These are phyloP conservation scores for Callopanchax toddi DNA, from an alignment of 2,113 vertebrate genomes.

Conservation along the genomic window DNA sequence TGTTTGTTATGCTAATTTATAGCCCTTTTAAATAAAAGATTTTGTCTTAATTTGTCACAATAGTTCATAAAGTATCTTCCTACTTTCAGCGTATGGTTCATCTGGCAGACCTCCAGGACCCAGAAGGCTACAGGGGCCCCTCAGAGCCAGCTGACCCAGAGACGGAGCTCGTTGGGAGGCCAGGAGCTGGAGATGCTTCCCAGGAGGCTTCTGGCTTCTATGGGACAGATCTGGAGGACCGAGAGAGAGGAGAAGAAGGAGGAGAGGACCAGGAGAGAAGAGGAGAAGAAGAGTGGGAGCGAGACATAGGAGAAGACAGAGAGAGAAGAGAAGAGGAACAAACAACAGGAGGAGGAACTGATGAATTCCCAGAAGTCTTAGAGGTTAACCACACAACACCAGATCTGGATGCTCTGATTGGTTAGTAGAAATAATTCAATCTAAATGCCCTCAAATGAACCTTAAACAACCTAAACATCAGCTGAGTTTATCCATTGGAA, in stretches of 20 bases:
- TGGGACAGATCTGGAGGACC: slow-evolving; percentile 87
- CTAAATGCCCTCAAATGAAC: too few species aligned
- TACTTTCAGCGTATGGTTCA: slow-evolving; percentile 60
- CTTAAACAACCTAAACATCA: too few species aligned
- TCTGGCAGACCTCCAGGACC: slow-evolving; percentile 37
- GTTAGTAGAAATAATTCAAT: too few species aligned
- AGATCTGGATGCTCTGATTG: slow-evolving; percentile 60
- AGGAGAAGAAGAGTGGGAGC: slow-evolving; percentile 59
- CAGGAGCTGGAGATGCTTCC: slow-evolving; percentile 70
- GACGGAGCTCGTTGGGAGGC: slow-evolving; percentile 38
- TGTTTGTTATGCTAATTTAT: too few species aligned
- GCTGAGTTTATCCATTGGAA: too few species aligned
- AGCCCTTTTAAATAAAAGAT: too few species aligned
- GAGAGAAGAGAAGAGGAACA: background rate
- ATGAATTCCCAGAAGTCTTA: slow-evolving; percentile 2
- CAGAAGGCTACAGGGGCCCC: slow-evolving; percentile 25
- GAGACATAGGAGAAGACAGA: slow-evolving; percentile 22
- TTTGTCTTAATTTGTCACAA: background rate
- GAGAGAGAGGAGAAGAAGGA: slow-evolving; percentile 63
- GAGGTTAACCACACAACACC: slow-evolving; percentile 50
- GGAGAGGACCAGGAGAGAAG: slow-evolving; percentile 57
- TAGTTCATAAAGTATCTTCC: slow-evolving; percentile 1
- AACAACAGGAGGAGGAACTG: slow-evolving; percentile 1
- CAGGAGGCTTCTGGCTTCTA: slow-evolving; percentile 89
- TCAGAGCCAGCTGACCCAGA: slow-evolving; percentile 50